phyloP scores from a whole-genome alignment of 1,140 invertebrate genomes.

The Apocrypta bakeri region DNA sequence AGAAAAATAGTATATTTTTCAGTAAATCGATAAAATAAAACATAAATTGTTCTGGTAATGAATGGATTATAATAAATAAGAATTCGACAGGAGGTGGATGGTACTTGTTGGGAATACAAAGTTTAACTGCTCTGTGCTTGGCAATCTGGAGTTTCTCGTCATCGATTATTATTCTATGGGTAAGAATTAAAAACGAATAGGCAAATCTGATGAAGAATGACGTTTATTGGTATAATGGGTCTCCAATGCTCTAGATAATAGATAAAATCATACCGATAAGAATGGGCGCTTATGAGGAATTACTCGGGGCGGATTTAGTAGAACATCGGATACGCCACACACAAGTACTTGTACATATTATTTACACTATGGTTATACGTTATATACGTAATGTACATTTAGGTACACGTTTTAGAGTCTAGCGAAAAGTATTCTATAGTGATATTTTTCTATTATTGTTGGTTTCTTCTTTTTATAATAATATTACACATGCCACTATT shows the following conservation, averaged over 20 bases:
- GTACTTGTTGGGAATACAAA: conserved; percentile 89
- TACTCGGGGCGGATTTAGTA: conserved; percentile 90
- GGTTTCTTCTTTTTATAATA: no score
- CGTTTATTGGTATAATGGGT: conserved; percentile 24
- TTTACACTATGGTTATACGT: conserved; percentile 21
- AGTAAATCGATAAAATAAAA: no score
- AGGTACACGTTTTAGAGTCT: no score
- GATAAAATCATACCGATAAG: conserved; percentile 87
- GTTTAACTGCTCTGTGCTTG: conserved; percentile 82
- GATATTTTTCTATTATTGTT: no score
- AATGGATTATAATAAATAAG: no score
- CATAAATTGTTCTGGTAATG: not conserved
- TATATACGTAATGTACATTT: no score
- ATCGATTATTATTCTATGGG: conserved; percentile 83
- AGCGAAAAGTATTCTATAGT: no score
- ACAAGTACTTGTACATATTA: conserved; percentile 65
- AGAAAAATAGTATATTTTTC: no score
- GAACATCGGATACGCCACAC: conserved; percentile 86
- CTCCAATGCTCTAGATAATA: conserved; percentile 76
- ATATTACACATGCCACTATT: not conserved
- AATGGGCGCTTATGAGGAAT: conserved; percentile 88
- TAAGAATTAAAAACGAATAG: conserved; percentile 55
- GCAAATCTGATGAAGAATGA: conserved; percentile 29
- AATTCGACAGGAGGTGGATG: conserved; percentile 87
- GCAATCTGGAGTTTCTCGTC: conserved; percentile 82